These are phyloP conservation scores for Actinia tenebrosa DNA, from an alignment of 64 coral and sea anemone species.

Conservation along the genomic window DNA sequence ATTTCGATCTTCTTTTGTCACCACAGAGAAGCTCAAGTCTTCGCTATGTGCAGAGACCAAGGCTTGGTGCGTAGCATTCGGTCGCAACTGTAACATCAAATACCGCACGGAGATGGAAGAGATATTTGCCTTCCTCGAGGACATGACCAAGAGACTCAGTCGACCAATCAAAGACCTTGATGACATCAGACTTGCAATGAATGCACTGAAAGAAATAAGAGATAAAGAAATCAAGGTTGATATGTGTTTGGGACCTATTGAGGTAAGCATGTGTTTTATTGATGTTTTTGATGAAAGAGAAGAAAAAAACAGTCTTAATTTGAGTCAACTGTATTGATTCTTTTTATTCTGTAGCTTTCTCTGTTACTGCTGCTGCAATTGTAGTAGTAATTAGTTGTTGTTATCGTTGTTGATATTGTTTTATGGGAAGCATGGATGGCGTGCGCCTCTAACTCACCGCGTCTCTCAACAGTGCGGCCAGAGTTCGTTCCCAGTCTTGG, in stretches of 20 bases:
- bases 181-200: conserved; percentile 93
- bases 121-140: conserved; percentile 82
- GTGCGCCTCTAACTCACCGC: too few species aligned
- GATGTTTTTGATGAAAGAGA: neutral
- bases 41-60: conserved; percentile 84
- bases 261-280: conserved; percentile 32
- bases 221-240: conserved; percentile 94
- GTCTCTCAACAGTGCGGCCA: too few species aligned
- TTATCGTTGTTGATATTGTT: neutral
- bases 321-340: neutral
- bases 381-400: neutral
- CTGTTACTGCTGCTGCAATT: neutral
- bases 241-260: conserved; percentile 88
- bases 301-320: too few species aligned
- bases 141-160: conserved; percentile 86
- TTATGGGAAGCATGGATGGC: too few species aligned
- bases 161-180: conserved; percentile 97
- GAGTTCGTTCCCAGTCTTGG: too few species aligned
- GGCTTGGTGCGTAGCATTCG: conserved; percentile 82
- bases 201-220: conserved; percentile 78
- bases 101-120: conserved; percentile 96
- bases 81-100: conserved; percentile 75
- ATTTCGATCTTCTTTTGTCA: neutral
- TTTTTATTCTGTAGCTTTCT: neutral
- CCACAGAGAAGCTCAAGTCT: conserved; percentile 77